These are phyloP conservation scores for Epirrita christyi DNA, from an alignment of 2,888 invertebrate genomes.

Conservation along the genomic window DNA sequence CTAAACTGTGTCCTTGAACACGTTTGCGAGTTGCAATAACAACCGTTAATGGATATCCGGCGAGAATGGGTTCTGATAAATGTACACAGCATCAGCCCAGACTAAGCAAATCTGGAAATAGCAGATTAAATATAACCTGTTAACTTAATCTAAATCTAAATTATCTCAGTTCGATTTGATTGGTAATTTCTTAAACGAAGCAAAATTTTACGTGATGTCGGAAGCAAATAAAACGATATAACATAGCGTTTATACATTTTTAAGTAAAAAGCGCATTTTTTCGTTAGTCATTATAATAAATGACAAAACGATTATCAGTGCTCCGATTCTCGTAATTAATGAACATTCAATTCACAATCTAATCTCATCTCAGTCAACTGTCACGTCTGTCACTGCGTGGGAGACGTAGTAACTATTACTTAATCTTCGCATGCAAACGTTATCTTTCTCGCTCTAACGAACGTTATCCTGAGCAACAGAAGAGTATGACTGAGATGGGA, in stretches of 20 bases:
- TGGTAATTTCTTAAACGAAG: neutral
- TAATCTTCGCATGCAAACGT: too few species aligned
- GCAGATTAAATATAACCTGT: constrained; percentile 15
- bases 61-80: constrained; percentile 46
- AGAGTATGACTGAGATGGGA: too few species aligned
- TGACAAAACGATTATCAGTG: neutral
- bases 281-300: neutral
- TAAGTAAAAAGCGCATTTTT: neutral
- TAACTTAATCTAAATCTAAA: constrained; percentile 1
- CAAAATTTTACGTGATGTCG: too few species aligned
- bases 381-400: too few species aligned
- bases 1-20: constrained; percentile 50
- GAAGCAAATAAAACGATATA: too few species aligned
- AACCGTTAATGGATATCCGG: constrained; percentile 64
- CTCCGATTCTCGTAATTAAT: too few species aligned
- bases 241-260: too few species aligned
- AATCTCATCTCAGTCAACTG: too few species aligned
- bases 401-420: too few species aligned
- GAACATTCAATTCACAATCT: too few species aligned
- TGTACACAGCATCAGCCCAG: constrained; percentile 43
- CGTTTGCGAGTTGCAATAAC: constrained; percentile 52
- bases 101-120: constrained; percentile 34
- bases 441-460: too few species aligned
- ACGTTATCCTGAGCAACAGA: too few species aligned
- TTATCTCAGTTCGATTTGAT: constrained; percentile 9